A percentile compares a stretch with the other conserved stretches of the same genome.
These are phyloP conservation scores for Oryzias celebensis DNA, from an alignment of 2,113 vertebrate genomes.

Conservation along the genomic window DNA sequence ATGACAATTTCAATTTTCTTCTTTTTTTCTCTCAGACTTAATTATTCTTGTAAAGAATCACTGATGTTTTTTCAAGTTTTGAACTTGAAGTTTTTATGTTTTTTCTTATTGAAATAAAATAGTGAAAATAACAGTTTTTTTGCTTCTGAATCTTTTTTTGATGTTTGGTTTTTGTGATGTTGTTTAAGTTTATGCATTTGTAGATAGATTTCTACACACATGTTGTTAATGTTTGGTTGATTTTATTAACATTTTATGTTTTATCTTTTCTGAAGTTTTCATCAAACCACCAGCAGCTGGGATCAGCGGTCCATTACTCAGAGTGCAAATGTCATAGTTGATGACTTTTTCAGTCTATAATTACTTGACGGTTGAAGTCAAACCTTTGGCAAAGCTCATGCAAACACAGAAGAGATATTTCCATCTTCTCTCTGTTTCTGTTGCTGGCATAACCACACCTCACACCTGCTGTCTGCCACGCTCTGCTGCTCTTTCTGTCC, in stretches of 20 bases:
- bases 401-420: slow-evolving; percentile 48
- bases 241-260: not conserved
- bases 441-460: slow-evolving; percentile 41
- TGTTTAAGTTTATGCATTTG: not conserved
- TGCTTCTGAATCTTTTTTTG: slow-evolving; percentile 5
- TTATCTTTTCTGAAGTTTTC: not conserved
- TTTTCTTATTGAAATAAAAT: too few relatives aligned
- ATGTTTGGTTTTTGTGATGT: not conserved
- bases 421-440: slow-evolving; percentile 38
- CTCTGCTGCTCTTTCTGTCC: slow-evolving; percentile 37
- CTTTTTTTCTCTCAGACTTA: too few relatives aligned
- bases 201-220: not conserved
- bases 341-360: slow-evolving; percentile 11
- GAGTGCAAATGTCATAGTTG: slow-evolving; percentile 11
- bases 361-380: slow-evolving; percentile 12
- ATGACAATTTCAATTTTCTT: too few relatives aligned
- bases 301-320: slow-evolving; percentile 17
- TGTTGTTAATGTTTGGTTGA: not conserved
- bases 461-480: slow-evolving; percentile 47
- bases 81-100: not conserved
- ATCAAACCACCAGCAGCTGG: slow-evolving; percentile 23
- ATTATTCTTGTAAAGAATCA: too few relatives aligned
- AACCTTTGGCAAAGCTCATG: slow-evolving; percentile 23
- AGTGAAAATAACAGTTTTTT: not conserved
- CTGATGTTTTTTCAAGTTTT: not conserved